Percentiles rank a stretch among this genome's conserved stretches.
Conservation (phyloP, 2,113 vertebrate species). For the Tychaedon coryphoeus region DNA sequence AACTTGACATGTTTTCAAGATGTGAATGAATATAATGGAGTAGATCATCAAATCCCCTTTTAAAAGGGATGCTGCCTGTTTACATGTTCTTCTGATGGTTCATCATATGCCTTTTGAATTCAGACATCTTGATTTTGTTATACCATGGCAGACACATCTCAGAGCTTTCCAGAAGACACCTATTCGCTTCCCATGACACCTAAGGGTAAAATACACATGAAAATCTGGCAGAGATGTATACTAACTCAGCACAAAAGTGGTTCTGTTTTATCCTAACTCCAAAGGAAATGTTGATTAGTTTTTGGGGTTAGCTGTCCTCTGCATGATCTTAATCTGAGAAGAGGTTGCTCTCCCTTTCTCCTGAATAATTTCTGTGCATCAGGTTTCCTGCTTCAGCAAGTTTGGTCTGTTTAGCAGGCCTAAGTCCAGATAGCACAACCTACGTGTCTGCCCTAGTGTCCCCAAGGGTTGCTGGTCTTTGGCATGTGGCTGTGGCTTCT, state of each 20-base stretch:
- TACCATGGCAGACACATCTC: accelerated
- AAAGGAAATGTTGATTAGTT: neutral
- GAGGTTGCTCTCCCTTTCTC: neutral
- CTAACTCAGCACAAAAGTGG: neutral
- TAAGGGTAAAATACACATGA: neutral
- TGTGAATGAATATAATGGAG: neutral
- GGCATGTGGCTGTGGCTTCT: neutral
- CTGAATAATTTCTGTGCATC: neutral
- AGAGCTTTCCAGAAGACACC: neutral
- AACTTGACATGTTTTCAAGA: neutral
- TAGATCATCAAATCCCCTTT: neutral
- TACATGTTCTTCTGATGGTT: neutral
- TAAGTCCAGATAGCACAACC: neutral
- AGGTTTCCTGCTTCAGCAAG: neutral
- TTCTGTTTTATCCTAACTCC: neutral
- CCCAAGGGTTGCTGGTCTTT: neutral
- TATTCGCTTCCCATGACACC: neutral
- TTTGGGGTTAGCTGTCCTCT: neutral
- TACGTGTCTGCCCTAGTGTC: accelerated
- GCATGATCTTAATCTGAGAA: neutral
- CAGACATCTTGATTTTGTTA: neutral
- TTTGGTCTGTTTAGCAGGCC: neutral
- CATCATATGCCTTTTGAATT: neutral
- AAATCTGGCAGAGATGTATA: neutral
- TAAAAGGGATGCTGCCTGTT: neutral